Conservation (phyloP, 2,113 vertebrate species). For the Meleagris gallopavo region DNA sequence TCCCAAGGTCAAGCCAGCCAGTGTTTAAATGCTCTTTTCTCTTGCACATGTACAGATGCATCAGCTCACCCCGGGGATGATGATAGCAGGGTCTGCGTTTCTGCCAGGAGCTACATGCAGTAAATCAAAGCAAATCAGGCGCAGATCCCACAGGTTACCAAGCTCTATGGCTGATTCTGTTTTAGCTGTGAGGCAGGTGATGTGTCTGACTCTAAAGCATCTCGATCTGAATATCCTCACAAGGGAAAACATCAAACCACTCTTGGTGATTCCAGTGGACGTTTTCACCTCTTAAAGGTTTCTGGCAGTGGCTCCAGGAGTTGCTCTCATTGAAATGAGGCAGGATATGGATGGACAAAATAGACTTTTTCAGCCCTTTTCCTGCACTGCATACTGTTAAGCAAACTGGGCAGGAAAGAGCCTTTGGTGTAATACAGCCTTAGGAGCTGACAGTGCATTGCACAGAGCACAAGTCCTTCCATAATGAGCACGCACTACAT, state of each 20-base stretch:
- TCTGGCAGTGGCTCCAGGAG: not conserved
- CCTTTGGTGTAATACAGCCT: rapidly evolving
- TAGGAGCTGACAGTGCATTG: not conserved
- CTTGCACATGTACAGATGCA: not conserved
- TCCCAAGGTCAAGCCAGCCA: not conserved
- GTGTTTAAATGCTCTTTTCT: not conserved
- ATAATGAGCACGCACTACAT: rapidly evolving
- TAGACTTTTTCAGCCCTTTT: not conserved
- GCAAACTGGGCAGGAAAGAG: not conserved
- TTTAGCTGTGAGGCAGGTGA: not conserved
- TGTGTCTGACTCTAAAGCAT: not conserved
- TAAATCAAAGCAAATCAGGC: conserved; percentile 6
- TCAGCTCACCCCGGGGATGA: not conserved
- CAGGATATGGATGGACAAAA: not conserved
- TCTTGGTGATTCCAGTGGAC: not conserved
- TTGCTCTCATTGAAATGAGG: not conserved
- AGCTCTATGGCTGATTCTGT: not conserved
- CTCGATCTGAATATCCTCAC: not conserved
- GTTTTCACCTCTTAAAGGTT: not conserved
- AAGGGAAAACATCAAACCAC: not conserved
- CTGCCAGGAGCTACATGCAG: not conserved
- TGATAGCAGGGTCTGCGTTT: not conserved
- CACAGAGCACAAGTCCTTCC: rapidly evolving
- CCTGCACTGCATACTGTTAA: not conserved
- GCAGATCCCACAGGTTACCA: not conserved